A percentile compares a stretch with the other conserved stretches of the same genome.
Evolutionary conservation across 2,888 invertebrate species (phyloP).

Genomic region (Mesorhabditis belari): DNA sequence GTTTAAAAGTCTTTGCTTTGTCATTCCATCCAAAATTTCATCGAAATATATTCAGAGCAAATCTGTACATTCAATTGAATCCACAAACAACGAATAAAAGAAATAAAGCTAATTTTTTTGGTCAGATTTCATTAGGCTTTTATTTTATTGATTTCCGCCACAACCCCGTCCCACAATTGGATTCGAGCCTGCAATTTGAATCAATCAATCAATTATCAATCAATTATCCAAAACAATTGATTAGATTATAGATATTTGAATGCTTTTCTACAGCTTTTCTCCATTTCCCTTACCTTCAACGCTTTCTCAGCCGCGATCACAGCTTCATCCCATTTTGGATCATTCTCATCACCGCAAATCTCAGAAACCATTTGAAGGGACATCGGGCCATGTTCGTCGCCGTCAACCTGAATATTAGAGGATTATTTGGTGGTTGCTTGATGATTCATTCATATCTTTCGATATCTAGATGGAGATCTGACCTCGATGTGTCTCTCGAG

Average conservation of each 20-base stretch:
- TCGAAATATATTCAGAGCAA: too few species aligned
- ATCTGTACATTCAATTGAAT: too few species aligned
- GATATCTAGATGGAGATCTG: neutral
- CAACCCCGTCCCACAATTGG: slow-evolving; percentile 19
- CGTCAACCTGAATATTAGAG: neutral
- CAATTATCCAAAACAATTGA: too few species aligned
- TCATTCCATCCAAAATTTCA: too few species aligned
- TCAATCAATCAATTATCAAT: too few species aligned
- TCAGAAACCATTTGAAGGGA: slow-evolving; percentile 10
- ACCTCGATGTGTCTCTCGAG: slow-evolving; percentile 16
- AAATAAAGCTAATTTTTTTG: too few species aligned
- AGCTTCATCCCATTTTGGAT: slow-evolving; percentile 12
- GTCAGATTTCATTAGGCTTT: too few species aligned
- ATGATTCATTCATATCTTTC: neutral
- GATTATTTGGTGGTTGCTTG: neutral
- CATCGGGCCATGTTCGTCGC: slow-evolving; percentile 14
- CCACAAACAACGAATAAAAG: too few species aligned
- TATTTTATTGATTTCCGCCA: slow-evolving; percentile 4
- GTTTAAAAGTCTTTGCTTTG: too few species aligned
- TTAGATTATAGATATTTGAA: too few species aligned
- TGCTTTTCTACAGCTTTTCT: too few species aligned
- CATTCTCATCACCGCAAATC: slow-evolving; percentile 10
- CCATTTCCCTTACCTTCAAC: too few species aligned
- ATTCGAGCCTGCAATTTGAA: slow-evolving; percentile 14
- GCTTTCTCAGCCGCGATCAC: slow-evolving; percentile 14